These are phyloP conservation scores for Salvator merianae DNA, from an alignment of 2,113 vertebrate genomes.

Conservation along the genomic window DNA sequence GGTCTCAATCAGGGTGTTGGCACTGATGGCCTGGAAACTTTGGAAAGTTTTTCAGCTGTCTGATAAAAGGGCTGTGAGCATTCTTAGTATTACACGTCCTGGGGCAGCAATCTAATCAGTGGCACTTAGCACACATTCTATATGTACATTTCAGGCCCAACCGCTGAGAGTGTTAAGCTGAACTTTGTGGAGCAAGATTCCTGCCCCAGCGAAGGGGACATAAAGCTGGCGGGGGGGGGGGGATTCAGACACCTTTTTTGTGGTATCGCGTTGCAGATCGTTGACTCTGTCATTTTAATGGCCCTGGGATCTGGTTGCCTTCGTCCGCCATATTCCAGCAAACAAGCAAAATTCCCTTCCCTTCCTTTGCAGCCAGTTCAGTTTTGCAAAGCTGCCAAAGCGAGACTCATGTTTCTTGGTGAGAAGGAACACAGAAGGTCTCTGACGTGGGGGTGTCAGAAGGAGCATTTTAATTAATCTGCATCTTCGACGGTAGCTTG, in stretches of 20 bases:
- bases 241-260: not conserved
- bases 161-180: not conserved
- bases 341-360: not conserved
- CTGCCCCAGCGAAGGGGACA: not conserved
- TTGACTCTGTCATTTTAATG: not conserved
- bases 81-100: constrained; percentile 72
- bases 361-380: not conserved
- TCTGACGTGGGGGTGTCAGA: not conserved
- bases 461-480: constrained; percentile 23
- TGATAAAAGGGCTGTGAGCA: constrained; percentile 67
- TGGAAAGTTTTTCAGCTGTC: constrained; percentile 61
- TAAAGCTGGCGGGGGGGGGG: not conserved
- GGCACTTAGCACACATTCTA: constrained; percentile 65
- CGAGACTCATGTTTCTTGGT: not conserved
- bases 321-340: not conserved
- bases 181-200: not conserved
- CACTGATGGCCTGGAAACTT: constrained; percentile 61
- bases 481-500: not conserved
- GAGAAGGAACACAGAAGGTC: not conserved
- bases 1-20: constrained; percentile 65
- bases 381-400: not conserved
- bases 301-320: not conserved
- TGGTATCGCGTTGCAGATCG: too few species aligned
- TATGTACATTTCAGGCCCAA: constrained; percentile 56
- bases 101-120: constrained; percentile 69